Evolutionary conservation across 2,113 vertebrate genomes (phyloP), one percentile per base, ranked within the genome.

Genomic region (Craseonycteris thonglongyai): DNA sequence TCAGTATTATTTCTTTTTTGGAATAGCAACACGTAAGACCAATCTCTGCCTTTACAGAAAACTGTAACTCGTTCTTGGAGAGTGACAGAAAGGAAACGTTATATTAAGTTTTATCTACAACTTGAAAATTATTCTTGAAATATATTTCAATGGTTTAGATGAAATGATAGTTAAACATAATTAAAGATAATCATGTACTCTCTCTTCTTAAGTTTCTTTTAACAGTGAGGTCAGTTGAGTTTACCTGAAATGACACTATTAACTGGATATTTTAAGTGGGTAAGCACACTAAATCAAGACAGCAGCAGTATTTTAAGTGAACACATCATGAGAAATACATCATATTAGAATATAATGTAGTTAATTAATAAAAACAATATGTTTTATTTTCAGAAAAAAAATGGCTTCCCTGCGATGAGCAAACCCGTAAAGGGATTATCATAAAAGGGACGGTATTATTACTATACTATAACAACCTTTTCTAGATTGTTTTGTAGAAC

Each of bases 51-150:
- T 95, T 93, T 22, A 75, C 24, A 96, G 96, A 28, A 65, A 90
- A 21, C 10, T 11, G 6, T 19, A 95, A 66, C 15, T 79, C n/a
- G 33, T 61, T 92, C 91, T 35, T 56, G 58, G 58, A 47, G 80
- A 88, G 75, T 3, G 81, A 54, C 90, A 95, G 63, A 74, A 13
- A 79, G 21, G 28, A 83, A 0, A 78, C 22, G 42, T 35, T 40
- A 82, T 35, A 75, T 93, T 95, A 85, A 47, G 51, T 83, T 96
- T 96, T 59, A 96, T 68, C 47, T 59, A 82, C 12, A 69, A 92
- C 59, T 24, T 85, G 33, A 82, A 96, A 96, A 95, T 79, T 59
- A 95, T 82, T 90, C 71, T 78, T 63, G 42, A 95, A 92, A 35
- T 92, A 65, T 14, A 4, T 63, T 84, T 94, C 72, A 75, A 33